These are phyloP conservation scores for Ivindomyrus marchei DNA, from an alignment of 2,113 vertebrate species.

Conservation along the genomic window DNA sequence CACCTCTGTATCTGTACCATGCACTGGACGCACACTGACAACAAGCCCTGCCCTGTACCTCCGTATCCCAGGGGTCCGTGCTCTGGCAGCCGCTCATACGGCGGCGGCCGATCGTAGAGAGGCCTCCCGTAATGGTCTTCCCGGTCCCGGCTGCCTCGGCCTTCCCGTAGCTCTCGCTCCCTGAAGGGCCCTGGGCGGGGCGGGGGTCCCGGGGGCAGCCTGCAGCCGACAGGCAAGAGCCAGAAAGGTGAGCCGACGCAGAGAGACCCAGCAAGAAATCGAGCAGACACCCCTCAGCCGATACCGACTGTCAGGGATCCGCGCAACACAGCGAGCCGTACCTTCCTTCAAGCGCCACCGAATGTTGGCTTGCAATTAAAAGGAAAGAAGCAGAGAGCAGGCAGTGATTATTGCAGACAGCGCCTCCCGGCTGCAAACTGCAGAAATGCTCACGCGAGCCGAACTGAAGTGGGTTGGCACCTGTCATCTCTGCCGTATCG, in stretches of 20 bases:
- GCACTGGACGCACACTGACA: background rate
- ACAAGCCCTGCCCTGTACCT: slow-evolving; percentile 48
- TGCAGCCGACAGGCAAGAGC: slow-evolving; percentile 30
- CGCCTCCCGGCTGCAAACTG: background rate
- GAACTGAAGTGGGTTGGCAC: slow-evolving; percentile 44
- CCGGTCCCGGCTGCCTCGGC: slow-evolving; percentile 51
- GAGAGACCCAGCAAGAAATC: too few relatives aligned
- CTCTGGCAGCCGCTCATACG: slow-evolving; percentile 78
- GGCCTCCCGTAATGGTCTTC: slow-evolving; percentile 79
- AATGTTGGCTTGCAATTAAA: slow-evolving; percentile 50
- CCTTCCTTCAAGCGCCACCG: slow-evolving; percentile 48
- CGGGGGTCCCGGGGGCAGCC: slow-evolving; percentile 52
- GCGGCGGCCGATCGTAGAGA: slow-evolving; percentile 73
- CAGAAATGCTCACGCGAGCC: background rate
- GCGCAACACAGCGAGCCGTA: slow-evolving; percentile 13
- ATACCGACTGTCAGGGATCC: background rate
- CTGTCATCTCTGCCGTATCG: slow-evolving; percentile 81
- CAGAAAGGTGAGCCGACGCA: background rate
- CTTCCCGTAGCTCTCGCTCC: slow-evolving; percentile 42
- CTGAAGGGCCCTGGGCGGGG: slow-evolving; percentile 71
- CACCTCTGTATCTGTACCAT: background rate
- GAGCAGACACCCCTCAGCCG: background rate
- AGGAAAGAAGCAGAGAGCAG: slow-evolving; percentile 5
- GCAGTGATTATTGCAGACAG: background rate
- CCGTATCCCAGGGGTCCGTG: slow-evolving; percentile 72